Evolutionary conservation across 2,113 vertebrate genomes (phyloP).

Genomic region (Sorex araneus): DNA sequence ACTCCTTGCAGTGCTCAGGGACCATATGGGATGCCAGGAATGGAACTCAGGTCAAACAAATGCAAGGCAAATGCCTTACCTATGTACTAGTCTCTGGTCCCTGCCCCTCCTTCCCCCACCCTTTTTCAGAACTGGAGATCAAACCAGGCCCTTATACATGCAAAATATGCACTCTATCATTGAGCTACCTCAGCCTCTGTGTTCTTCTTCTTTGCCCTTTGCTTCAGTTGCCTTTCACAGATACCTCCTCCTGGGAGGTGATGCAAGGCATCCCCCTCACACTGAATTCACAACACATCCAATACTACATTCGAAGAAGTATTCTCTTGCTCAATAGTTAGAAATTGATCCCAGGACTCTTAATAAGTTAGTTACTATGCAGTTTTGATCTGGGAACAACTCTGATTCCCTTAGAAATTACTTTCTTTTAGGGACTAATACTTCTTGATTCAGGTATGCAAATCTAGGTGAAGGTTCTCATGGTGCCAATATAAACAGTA

Average conservation of each 20-base stretch:
- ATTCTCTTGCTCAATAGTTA: not conserved
- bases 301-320: too few species aligned
- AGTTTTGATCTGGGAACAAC: not conserved
- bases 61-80: too few species aligned
- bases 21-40: too few species aligned
- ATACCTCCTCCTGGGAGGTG: not conserved
- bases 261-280: not conserved
- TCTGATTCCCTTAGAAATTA: not conserved
- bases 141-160: too few species aligned
- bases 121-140: too few species aligned
- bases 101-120: too few species aligned
- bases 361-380: not conserved
- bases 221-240: not conserved
- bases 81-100: too few species aligned
- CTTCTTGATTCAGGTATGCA: not conserved
- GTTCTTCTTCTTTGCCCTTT: not conserved
- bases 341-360: not conserved
- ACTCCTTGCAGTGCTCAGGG: too few species aligned
- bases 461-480: not conserved
- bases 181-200: not conserved
- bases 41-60: too few species aligned
- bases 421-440: not conserved
- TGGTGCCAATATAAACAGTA: too few species aligned
- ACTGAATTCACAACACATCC: not conserved
- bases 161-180: too few species aligned